Conservation (phyloP, 2,113 vertebrate species). For the Scomber colias region DNA sequence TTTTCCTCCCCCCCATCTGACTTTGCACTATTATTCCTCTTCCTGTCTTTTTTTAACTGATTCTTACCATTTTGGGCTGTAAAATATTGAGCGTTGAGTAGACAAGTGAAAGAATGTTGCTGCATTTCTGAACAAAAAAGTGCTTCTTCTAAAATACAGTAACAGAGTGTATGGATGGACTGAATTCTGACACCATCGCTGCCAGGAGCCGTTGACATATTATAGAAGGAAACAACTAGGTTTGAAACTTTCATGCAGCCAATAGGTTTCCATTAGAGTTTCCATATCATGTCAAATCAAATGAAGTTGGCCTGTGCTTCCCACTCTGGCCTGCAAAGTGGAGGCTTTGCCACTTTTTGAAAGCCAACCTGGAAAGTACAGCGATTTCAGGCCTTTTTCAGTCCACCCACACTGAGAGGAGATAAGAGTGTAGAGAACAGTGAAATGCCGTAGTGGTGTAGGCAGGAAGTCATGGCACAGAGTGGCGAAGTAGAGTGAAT, state of each 20-base stretch:
- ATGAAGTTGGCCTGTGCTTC: conserved; percentile 15
- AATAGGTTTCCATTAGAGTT: conserved; percentile 22
- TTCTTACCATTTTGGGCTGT: conserved; percentile 7
- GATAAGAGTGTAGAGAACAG: conserved; percentile 44
- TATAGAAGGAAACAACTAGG: neutral
- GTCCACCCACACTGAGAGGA: conserved; percentile 52
- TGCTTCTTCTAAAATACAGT: neutral
- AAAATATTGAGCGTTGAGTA: conserved; percentile 24
- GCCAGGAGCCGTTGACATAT: neutral
- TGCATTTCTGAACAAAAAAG: conserved; percentile 14
- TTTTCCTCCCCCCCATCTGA: conserved; percentile 20
- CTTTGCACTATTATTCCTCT: conserved; percentile 41
- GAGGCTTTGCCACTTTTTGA: conserved; percentile 45
- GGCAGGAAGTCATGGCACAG: conserved; percentile 35
- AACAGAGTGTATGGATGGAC: conserved; percentile 4
- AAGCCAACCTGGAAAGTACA: conserved; percentile 45
- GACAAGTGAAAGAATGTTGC: conserved; percentile 5
- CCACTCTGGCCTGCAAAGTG: conserved; percentile 31
- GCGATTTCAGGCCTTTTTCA: conserved; percentile 31
- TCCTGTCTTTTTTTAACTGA: conserved; percentile 5
- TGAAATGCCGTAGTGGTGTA: conserved; percentile 32
- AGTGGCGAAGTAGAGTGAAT: conserved; percentile 10
- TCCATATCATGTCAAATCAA: conserved; percentile 39
- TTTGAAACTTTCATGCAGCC: conserved; percentile 19
- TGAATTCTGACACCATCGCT: neutral